Base-by-base conservation (phyloP, 1,140 invertebrate genomes). In the Aphelinus atriplicis region DNA sequence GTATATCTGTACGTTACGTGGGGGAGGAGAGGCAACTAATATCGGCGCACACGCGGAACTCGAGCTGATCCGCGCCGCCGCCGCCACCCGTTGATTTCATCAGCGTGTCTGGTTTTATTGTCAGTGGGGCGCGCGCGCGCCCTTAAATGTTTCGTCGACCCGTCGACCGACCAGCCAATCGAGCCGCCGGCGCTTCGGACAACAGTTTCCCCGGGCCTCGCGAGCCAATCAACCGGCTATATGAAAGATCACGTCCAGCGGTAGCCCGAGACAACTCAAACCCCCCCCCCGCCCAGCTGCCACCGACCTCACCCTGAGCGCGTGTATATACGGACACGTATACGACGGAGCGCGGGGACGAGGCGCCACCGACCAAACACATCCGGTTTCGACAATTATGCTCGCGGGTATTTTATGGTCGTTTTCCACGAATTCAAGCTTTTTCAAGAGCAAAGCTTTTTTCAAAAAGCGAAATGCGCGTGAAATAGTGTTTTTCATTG, bases 241-340 rank as follows among this genome's bases (percentile, higher is more conserved):
- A 85, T 87, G 85, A 87, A 87, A 87, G 85, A 87, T 87, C 86
- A 87, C 86, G 85, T 87, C 79, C 85, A 82, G 78, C 76, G 26
- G 26, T 26, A 26, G 26, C 26, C 81, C 80, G 47, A 78, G 73
- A 80, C 73, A 79, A 76, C 76, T 80, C 80, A 69, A 73, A 69
- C 72, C 75, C 75, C 78, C 77, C 51, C 62, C 10, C 7, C 51
- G 1, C 55, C 56, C 65, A 63, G 42, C 72, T 62, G 42, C 64
- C 58, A 47, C 46, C 45, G 55, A 73, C 58, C 60, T 55, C 65
- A 65, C 53, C n/a, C 61, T 55, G 5, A 46, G 10, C 46, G 10
- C 26, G 9, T 51, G n/a, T 26, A 3, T 7, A 48, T 63, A 63
- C 10, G 47, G 7, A 48, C 47, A 48, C 7, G 10, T 63, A 46